Base-by-base conservation (phyloP, 92 coral and sea anemone species). In the Epizoanthus ramosus region DNA sequence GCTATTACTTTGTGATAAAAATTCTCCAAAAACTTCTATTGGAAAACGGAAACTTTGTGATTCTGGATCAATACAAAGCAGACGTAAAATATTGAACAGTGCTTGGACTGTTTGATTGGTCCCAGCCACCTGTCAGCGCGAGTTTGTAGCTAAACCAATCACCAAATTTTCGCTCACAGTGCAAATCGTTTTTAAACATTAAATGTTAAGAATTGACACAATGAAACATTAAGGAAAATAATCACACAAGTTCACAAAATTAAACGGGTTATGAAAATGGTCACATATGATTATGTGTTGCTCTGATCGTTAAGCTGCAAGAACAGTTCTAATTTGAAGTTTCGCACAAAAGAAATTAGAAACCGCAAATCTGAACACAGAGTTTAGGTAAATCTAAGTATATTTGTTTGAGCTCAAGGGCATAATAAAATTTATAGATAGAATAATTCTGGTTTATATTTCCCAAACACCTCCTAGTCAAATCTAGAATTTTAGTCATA, bases 361-460 rank as follows among this genome's bases (percentile, higher is more conserved):
- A 64, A 64, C 37, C 69, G 33, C 69, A 64, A 24, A 64, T 24
- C 39, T 64, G 14, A 15, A 23, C 69, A 64, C 69, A 63, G 33
- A 64, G 28, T 63, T 28, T 9, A 22, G 24, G 23, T 63, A 22
- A 63, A 63, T 8, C 28, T 23, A 63, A 22, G 33, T 28, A 28
- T 13, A 15, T 60, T 60, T 63, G 69, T 64, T 64, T 64, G 69
- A 23, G 16, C 69, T 4, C 24, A 31, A 24, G 33, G 18, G 18
- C 37, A 24, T 6, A 64, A 24, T 64, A 33, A 24, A 21, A 10
- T 64, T 64, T 64, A 8, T 3, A 12, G 69, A 23, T 33, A 2
- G 1, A n/a, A 12, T 63, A 6, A 15, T 63, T 63, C 68, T 63
- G 39, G 25, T 64, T 24, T 10, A 9, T 23, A 10, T 64, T 64